Conservation (phyloP, 2,797 vertebrate species). For the Okamejei kenojei region DNA sequence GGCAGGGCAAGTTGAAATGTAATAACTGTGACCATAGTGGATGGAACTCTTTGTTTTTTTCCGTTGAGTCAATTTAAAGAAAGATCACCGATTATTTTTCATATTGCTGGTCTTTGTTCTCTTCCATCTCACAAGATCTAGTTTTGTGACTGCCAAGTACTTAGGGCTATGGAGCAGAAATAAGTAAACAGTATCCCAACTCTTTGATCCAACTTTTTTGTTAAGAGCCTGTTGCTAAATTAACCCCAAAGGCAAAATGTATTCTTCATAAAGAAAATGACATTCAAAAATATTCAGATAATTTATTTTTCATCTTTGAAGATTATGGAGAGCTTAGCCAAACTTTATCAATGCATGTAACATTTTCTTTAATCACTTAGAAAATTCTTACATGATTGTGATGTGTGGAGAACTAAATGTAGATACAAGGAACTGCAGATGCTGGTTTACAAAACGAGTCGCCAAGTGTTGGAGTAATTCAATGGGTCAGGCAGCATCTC, state of each 20-base stretch:
- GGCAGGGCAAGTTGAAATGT: background rate
- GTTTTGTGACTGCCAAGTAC: background rate
- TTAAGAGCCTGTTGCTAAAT: background rate
- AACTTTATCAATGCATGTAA: background rate
- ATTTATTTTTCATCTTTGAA: background rate
- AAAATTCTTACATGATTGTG: background rate
- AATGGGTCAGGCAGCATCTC: no score
- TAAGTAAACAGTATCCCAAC: background rate
- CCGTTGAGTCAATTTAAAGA: background rate
- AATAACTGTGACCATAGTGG: background rate
- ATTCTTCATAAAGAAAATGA: background rate
- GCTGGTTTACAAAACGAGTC: no score
- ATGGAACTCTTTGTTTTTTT: background rate
- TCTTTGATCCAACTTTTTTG: background rate
- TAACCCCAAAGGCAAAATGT: background rate
- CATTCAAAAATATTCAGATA: background rate
- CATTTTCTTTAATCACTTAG: background rate
- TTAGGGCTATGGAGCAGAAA: background rate
- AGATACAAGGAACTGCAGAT: no score
- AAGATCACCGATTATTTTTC: background rate
- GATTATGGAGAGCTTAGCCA: no score
- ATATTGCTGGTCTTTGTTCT: background rate
- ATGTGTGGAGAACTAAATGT: background rate
- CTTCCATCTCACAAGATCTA: background rate
- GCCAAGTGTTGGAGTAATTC: no score